Evolutionary conservation across 1,140 invertebrate genomes (phyloP).

Genomic region (Monomorium pharaonis): DNA sequence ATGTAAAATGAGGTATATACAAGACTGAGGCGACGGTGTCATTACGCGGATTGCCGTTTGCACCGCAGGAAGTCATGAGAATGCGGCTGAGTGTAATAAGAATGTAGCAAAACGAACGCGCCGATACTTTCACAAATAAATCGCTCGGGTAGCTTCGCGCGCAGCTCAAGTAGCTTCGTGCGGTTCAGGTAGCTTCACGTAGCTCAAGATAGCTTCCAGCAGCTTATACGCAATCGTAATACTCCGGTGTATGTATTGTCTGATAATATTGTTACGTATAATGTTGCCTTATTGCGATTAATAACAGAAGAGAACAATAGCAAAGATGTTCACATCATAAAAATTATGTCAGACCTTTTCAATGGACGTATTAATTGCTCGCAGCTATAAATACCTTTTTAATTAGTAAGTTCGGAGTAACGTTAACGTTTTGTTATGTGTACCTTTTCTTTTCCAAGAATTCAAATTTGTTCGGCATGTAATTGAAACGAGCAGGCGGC

Average conservation of each 20-base stretch:
- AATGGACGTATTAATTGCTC: neutral
- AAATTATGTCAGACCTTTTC: neutral
- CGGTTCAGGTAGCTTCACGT: neutral
- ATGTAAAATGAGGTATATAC: constrained; percentile 19
- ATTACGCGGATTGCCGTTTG: constrained; percentile 35
- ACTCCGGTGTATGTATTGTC: neutral
- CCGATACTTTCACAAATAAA: constrained; percentile 43
- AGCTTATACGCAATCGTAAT: neutral
- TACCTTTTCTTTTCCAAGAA: neutral
- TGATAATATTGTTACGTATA: neutral
- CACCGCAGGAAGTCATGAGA: constrained; percentile 33
- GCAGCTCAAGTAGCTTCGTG: neutral
- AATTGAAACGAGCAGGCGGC: neutral
- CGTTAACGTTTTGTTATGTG: neutral
- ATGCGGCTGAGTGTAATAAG: constrained; percentile 10
- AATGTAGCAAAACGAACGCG: constrained; percentile 3
- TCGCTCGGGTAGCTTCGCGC: constrained; percentile 3
- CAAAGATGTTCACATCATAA: neutral
- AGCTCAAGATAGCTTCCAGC: neutral
- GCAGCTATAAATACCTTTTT: neutral
- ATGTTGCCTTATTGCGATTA: neutral
- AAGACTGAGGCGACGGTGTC: neutral
- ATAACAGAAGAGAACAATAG: neutral
- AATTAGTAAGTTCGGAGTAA: neutral
- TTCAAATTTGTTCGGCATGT: neutral